Conservation (phyloP, 2,888 invertebrate genomes). For the Melinaea marsaeus region DNA sequence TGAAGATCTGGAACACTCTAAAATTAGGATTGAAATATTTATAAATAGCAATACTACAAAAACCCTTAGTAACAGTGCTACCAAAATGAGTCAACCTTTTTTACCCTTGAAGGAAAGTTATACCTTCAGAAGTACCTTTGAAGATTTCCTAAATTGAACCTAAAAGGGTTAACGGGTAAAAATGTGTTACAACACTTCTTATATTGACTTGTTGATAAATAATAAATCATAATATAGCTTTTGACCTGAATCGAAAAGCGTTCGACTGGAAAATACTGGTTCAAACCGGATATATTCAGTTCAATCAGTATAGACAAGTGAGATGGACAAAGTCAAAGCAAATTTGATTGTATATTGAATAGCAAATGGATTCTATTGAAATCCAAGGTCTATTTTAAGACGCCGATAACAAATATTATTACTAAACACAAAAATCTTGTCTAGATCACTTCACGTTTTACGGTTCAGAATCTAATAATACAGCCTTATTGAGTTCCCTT, state of each 20-base stretch:
- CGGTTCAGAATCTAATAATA: too few relatives aligned
- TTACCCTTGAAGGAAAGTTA: slow-evolving; percentile 4
- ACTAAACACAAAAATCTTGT: not conserved
- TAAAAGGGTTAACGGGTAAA: slow-evolving; percentile 12
- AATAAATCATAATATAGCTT: slow-evolving; percentile 16
- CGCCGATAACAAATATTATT: not conserved
- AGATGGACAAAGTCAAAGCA: slow-evolving; percentile 8
- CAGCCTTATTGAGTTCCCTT: too few relatives aligned
- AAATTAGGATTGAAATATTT: slow-evolving; percentile 4
- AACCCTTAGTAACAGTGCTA: not conserved
- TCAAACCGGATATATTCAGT: slow-evolving; percentile 45
- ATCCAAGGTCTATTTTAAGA: not conserved
- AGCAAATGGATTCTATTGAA: not conserved
- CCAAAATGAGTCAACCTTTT: slow-evolving; percentile 3
- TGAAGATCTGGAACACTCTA: too few relatives aligned
- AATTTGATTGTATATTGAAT: not conserved
- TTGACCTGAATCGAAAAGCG: slow-evolving; percentile 23
- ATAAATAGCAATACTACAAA: not conserved
- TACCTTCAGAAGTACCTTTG: slow-evolving; percentile 4
- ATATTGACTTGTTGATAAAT: slow-evolving; percentile 19
- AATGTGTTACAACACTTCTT: slow-evolving; percentile 10
- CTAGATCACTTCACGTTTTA: not conserved
- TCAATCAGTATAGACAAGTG: slow-evolving; percentile 14
- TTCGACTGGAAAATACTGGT: slow-evolving; percentile 48
- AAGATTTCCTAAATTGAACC: slow-evolving; percentile 19